Evolutionary conservation across 1,140 invertebrate genomes (phyloP), one percentile per base, ranked within the genome.

Genomic region (Hylyphantes graminicola): DNA sequence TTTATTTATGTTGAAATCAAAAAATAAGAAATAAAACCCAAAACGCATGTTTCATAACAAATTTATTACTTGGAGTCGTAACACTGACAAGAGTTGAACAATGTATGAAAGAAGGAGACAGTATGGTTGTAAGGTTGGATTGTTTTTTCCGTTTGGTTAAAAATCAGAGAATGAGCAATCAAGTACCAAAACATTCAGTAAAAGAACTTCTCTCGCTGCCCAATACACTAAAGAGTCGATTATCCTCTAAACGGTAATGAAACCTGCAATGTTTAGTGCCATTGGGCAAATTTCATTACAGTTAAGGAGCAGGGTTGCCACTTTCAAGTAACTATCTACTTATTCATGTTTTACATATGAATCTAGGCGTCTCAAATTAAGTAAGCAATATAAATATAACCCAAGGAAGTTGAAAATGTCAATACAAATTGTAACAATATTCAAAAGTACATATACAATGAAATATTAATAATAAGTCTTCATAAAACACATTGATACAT

Each of bases 1-100:
- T n/a, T n/a, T n/a, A n/a, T n/a, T n/a, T n/a, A 19, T 67, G 15
- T 17, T 67, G n/a, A 12, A 11, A 19, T 5, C 51, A 35, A 5
- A 57, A 54, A 73, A 19, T n/a, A 57, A 2, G 7, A 12, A 19
- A 55, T 50, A 77, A 77, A 11, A 61, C 19, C 19, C 9, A 19
- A 61, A 35, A 2, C 63, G 35, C 61, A 68, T 82, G 65, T 82
- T 82, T 70, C 68, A 82, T 82, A 82, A 82, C 80, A 82, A 82
- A 82, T 82, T 82, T 82, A 82, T 82, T 82, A 82, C 70, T 65
- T 82, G 70, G 70, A 82, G 68, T 82, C 65, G 67, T 74, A 63
- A 82, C 80, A 82, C 55, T 82, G 80, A 82, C 80, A 63, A 35
- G 17, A n/a, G 13, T 81, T 73, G 12, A 81, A 70, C 78, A 65